Percentiles rank a stretch among this genome's conserved stretches.
These are phyloP conservation scores for Taphrorychus bicolor DNA, from an alignment of 2,888 invertebrate species.

Conservation along the genomic window DNA sequence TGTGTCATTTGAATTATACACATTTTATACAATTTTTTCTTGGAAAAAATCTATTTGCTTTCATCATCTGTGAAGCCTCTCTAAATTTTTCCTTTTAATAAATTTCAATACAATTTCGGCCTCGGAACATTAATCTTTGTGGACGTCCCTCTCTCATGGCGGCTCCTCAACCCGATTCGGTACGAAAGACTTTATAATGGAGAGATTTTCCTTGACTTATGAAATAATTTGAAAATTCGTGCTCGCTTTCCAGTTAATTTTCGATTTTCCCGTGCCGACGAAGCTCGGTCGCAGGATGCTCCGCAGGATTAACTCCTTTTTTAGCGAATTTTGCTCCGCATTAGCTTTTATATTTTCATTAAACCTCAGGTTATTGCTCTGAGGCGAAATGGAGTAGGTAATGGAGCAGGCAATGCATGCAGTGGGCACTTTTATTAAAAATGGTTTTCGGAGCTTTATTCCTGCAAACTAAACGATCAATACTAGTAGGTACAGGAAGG, in stretches of 20 bases:
- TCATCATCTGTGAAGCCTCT: too few species aligned
- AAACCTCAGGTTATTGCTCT: neutral
- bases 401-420: too few species aligned
- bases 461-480: too few species aligned
- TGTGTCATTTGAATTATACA: too few species aligned
- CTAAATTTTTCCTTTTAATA: neutral
- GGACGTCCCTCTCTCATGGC: neutral
- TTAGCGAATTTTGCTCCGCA: neutral
- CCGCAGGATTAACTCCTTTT: slow-evolving; percentile 14
- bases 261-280: slow-evolving; percentile 13
- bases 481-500: too few species aligned
- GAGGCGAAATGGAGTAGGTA: too few species aligned
- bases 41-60: too few species aligned
- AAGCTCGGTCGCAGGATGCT: neutral
- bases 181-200: slow-evolving; percentile 30
- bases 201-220: slow-evolving; percentile 35
- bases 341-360: slow-evolving; percentile 2
- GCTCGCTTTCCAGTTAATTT: slow-evolving; percentile 27
- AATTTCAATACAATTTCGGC: slow-evolving; percentile 1
- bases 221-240: slow-evolving; percentile 32
- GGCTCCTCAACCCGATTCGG: slow-evolving; percentile 10
- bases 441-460: too few species aligned
- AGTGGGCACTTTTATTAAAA: too few species aligned
- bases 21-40: neutral
- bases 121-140: slow-evolving; percentile 18